Conservation (phyloP, 2,888 invertebrate genomes). For the Protonemura montana region DNA sequence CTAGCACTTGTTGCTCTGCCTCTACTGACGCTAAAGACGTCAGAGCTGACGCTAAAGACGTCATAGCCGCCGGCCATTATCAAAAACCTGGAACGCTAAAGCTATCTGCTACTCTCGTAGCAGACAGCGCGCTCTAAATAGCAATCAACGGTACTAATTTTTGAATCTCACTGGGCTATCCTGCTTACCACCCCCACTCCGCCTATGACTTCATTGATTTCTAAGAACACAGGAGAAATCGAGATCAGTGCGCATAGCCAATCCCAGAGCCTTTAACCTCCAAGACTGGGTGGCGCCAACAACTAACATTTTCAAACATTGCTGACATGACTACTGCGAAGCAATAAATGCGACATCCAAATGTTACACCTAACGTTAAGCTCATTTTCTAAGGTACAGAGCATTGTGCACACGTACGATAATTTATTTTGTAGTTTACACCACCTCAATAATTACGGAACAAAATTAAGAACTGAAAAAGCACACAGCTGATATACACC, state of each 20-base stretch:
- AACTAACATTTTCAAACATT: neutral
- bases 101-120: too few species aligned
- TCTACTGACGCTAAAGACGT: too few species aligned
- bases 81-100: too few species aligned
- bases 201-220: neutral
- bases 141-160: too few species aligned
- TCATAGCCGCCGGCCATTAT: too few species aligned
- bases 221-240: neutral
- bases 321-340: neutral
- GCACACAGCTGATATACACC: neutral
- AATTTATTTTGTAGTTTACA: neutral
- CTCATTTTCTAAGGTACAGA: neutral
- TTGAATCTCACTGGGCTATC: too few species aligned
- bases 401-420: neutral
- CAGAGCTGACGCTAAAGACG: too few species aligned
- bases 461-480: neutral
- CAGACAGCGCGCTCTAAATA: too few species aligned
- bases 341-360: neutral
- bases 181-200: too few species aligned
- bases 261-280: neutral
- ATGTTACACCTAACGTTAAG: too few species aligned
- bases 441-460: neutral
- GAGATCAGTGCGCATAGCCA: conserved; percentile 7
- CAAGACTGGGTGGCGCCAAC: neutral
- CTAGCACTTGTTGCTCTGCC: too few species aligned